Conservation (phyloP, 2,113 vertebrate genomes). For the Glaucomys volans region DNA sequence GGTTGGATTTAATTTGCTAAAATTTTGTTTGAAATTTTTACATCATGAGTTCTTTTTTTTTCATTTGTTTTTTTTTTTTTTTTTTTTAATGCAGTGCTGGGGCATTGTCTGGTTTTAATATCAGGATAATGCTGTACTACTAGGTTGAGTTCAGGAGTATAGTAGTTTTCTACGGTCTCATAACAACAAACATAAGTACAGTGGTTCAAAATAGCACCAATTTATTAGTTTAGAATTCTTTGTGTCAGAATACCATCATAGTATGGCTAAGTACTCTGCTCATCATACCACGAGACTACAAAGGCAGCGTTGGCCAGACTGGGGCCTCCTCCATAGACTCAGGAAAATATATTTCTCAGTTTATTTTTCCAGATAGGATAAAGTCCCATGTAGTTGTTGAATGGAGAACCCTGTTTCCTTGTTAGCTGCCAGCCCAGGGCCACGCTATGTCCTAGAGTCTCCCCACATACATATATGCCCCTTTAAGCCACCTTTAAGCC, state of each 20-base stretch:
- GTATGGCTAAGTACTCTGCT: neutral
- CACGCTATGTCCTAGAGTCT: neutral
- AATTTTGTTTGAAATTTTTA: neutral
- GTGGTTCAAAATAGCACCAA: neutral
- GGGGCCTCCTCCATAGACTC: neutral
- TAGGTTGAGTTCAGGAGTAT: neutral
- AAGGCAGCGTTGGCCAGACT: neutral
- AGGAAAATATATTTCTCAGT: neutral
- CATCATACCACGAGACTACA: neutral
- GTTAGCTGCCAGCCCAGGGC: neutral
- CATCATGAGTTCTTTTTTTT: neutral
- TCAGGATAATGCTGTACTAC: neutral
- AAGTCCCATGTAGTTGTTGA: neutral
- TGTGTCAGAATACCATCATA: neutral
- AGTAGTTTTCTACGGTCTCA: neutral
- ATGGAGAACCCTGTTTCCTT: neutral
- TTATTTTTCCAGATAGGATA: neutral
- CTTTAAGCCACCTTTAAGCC: neutral
- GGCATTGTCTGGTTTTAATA: neutral
- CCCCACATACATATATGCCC: fast-evolving
- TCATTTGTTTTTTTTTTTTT: neutral
- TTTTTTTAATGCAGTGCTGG: too few relatives aligned
- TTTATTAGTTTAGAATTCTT: neutral
- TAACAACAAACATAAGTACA: neutral
- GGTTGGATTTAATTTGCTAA: neutral